Base-by-base conservation (phyloP, 2,797 vertebrate genomes). In the Gila robusta region DNA sequence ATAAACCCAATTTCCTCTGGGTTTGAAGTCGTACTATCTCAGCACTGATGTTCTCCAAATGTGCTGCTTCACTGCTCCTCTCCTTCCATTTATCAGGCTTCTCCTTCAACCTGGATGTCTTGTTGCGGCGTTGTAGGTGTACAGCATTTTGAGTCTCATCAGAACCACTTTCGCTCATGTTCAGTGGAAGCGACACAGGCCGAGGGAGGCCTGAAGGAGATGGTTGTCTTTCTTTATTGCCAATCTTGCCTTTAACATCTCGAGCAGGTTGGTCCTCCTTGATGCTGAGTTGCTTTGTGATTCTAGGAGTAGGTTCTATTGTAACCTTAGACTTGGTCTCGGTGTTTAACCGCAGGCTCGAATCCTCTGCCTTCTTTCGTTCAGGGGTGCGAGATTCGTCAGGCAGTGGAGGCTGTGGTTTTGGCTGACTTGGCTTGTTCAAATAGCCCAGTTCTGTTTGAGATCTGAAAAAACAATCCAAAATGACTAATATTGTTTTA, bases 1-100 rank as follows among this genome's bases (percentile, higher is more conserved):
- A 21, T 59, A 92, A 90, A 0, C 79, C 67, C 0, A 87, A 72
- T 66, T 64, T 90, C 73, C 35, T 83, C 0, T 11, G 17, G 54
- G 81, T 23, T 66, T 70, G 41, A 1, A 83, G 64, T 41, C 11
- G 85, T 0, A 11, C 73, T 0, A 49, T 47, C 82, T 93, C 95
- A 35, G 67, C 91, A 90, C 77, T 94, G 4, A 76, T 90, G 0
- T 71, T 89, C 12, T 93, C 95, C 77, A 76, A 84, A 2, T 26
- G 94, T 88, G 89, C 89, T 0, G 88, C 67, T 23, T 94, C 95
- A 2, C 95, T 96, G 84, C 94, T 92, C n/a, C 84, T 91, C 83
- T 95, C 97, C 70, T 94, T 96, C 97, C 98, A 99, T 37, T 89
- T 94, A 88, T 97, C 96, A 0, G 94, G 96, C 52, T 97, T 98